Base-by-base conservation (phyloP, 2,797 vertebrate genomes). In the Characodon lateralis region DNA sequence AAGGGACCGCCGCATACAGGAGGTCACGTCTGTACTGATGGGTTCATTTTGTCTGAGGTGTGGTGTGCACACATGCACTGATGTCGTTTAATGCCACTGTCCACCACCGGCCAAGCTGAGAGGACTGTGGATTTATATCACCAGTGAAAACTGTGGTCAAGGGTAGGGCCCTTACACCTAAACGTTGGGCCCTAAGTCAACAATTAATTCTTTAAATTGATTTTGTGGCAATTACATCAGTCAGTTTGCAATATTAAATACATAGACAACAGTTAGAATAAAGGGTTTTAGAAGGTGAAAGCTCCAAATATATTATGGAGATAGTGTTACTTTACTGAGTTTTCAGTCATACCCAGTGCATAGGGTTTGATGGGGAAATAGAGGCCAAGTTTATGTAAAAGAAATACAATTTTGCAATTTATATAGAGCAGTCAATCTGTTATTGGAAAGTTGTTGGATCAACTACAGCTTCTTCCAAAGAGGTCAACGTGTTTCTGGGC, bases 41-140 rank as follows among this genome's bases (percentile, higher is more conserved):
- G 69, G 81, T 84, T 89, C 89, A 86, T 88, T 83, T 83, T 72
- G 83, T 85, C 79, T 50, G 35, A 72, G 78, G 74, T 78, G 35
- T 35, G 39, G 53, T 46, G 78, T 72, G 75, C 71, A 73, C 71
- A 79, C 70, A 78, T 51, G 69, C 76, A 58, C 59, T 63, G 70
- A 79, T 81, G 85, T 79, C 77, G 79, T 80, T 82, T 72, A 58
- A 85, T 1, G 2, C 63, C 18, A 14, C 43, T 48, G 73, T 59
- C 77, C 71, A 46, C 69, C 50, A 78, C 83, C 75, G 68, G 1
- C 75, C 65, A 51, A 66, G 69, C 76, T 43, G 70, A 83, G 77
- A 74, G 16, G 46, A 73, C 20, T 4, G 35, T 48, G 31, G 66
- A 73, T 72, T 70, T 82, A 51, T 74, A 35, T 70, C 53, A 65